Percentiles rank a stretch among this genome's conserved stretches.
These are phyloP conservation scores for Anorthoa munda DNA, from an alignment of 2,888 invertebrate genomes.

Conservation along the genomic window DNA sequence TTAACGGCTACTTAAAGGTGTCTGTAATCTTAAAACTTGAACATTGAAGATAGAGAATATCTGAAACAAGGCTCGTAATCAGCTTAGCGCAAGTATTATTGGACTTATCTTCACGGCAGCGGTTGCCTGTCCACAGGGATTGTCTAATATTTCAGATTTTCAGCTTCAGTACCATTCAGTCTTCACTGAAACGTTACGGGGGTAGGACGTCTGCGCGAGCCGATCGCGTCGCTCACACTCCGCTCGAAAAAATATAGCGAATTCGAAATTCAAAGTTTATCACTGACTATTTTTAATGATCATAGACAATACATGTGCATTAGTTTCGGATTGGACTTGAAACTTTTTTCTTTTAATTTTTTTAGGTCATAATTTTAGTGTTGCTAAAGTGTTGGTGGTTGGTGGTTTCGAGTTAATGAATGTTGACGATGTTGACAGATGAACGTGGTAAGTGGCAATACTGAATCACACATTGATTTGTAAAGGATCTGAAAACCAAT, in stretches of 20 bases:
- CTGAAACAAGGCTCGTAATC: slow-evolving; percentile 77
- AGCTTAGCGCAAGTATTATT: slow-evolving; percentile 81
- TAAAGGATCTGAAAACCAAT: slow-evolving; percentile 30
- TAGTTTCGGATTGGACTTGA: slow-evolving; percentile 42
- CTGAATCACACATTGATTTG: slow-evolving; percentile 59
- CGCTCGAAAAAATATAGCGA: slow-evolving; percentile 72
- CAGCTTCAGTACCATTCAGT: slow-evolving; percentile 76
- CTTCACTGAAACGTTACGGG: slow-evolving; percentile 74
- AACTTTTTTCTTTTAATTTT: slow-evolving; percentile 48
- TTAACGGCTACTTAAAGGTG: slow-evolving; percentile 36
- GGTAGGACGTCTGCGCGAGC: slow-evolving; percentile 73
- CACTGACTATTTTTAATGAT: background rate
- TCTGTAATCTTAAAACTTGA: slow-evolving; percentile 57
- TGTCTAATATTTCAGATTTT: slow-evolving; percentile 76
- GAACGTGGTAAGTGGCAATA: slow-evolving; percentile 79
- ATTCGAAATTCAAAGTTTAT: slow-evolving; percentile 57
- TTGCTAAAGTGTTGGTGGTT: slow-evolving; percentile 75
- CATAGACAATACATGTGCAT: slow-evolving; percentile 27
- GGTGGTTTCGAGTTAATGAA: slow-evolving; percentile 74
- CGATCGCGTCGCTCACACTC: slow-evolving; percentile 51
- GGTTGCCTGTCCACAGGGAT: slow-evolving; percentile 72
- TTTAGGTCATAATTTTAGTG: slow-evolving; percentile 70
- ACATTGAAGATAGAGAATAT: slow-evolving; percentile 64
- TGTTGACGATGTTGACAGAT: slow-evolving; percentile 78
- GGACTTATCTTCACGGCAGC: slow-evolving; percentile 78